Evolutionary conservation across 2,797 vertebrate species (phyloP).

Genomic region (Arrhamphus sclerolepis): DNA sequence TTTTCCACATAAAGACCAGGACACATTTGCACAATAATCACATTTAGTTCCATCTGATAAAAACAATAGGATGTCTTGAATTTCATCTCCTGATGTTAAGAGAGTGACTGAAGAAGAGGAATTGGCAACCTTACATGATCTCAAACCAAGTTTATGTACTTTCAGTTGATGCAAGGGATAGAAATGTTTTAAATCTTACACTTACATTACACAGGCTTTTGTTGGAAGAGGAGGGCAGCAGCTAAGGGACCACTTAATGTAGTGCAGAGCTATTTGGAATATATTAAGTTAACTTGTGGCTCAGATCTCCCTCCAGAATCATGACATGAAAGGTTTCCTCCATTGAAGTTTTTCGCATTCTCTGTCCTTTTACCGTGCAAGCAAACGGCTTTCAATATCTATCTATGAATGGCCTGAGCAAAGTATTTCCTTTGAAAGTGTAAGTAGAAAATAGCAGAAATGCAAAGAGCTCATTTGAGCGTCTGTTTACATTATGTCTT

Average conservation of each 20-base stretch:
- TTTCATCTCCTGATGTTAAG: conserved; percentile 7
- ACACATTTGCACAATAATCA: background rate
- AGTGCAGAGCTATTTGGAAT: conserved; percentile 64
- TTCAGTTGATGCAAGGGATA: conserved; percentile 52
- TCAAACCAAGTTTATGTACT: conserved; percentile 27
- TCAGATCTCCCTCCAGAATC: conserved; percentile 65
- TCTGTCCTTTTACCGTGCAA: conserved; percentile 37
- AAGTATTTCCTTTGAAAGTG: conserved; percentile 34
- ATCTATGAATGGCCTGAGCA: conserved; percentile 20
- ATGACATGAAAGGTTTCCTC: conserved; percentile 64
- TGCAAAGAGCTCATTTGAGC: conserved; percentile 37
- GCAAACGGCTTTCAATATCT: conserved; percentile 43
- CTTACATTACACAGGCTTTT: conserved; percentile 45
- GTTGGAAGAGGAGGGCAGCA: conserved; percentile 42
- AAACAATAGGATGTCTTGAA: background rate
- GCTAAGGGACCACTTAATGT: conserved; percentile 72
- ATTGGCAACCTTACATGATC: conserved; percentile 16
- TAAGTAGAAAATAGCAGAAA: conserved; percentile 19
- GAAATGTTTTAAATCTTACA: conserved; percentile 60
- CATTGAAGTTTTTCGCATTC: conserved; percentile 35
- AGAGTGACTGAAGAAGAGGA: conserved; percentile 11
- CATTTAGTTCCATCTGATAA: background rate
- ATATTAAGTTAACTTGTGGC: conserved; percentile 65
- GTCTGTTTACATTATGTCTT: conserved; percentile 57
- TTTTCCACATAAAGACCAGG: conserved; percentile 1